phyloP scores from a whole-genome alignment of 2,113 vertebrate species.

The Amphilophus citrinellus region DNA sequence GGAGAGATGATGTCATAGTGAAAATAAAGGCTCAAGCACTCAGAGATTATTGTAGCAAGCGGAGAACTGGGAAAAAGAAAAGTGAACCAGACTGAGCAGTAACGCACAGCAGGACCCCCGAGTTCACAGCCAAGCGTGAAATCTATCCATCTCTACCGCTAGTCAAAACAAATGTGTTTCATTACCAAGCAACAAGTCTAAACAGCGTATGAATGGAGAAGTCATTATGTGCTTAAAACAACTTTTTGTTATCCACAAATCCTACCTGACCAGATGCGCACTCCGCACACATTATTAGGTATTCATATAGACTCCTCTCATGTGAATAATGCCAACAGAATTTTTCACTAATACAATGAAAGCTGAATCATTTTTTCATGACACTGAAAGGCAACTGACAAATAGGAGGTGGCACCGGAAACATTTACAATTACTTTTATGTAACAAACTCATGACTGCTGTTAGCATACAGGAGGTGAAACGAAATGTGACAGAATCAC shows the following conservation, averaged over 20 bases:
- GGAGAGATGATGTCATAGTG: slow-evolving; percentile 19
- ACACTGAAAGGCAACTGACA: background rate
- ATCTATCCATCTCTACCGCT: slow-evolving; percentile 15
- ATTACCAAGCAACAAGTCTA: background rate
- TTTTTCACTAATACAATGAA: slow-evolving; percentile 1
- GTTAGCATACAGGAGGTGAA: background rate
- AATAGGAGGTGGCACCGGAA: rapidly evolving
- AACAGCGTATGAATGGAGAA: background rate
- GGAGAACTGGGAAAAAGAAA: background rate
- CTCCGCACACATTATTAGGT: background rate
- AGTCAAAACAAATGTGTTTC: slow-evolving; percentile 25
- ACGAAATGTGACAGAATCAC: background rate
- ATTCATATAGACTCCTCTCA: background rate
- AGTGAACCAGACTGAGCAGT: background rate
- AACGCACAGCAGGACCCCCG: background rate
- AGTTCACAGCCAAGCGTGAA: slow-evolving; percentile 32
- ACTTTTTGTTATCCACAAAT: background rate
- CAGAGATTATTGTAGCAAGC: background rate
- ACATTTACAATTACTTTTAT: background rate
- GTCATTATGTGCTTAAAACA: background rate
- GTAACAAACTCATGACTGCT: background rate
- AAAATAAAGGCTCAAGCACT: background rate
- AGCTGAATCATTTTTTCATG: background rate
- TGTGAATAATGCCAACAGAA: background rate
- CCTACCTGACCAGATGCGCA: too few species aligned